These are phyloP conservation scores for Itoplectis maculator DNA, from an alignment of 2,888 invertebrate species.

Conservation along the genomic window DNA sequence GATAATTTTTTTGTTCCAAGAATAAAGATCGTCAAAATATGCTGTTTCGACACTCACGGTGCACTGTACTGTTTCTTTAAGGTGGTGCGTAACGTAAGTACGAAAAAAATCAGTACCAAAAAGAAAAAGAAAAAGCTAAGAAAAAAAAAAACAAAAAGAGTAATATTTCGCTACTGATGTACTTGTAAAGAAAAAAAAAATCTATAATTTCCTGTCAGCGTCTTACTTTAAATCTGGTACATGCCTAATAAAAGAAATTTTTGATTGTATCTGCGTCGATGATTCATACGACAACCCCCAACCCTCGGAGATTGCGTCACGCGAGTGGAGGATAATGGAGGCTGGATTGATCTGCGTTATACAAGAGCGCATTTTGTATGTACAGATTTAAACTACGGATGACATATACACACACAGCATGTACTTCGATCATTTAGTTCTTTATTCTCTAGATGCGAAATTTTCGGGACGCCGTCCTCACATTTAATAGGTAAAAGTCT, in stretches of 20 bases:
- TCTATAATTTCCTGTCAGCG: constrained; percentile 78
- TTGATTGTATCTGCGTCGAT: constrained; percentile 65
- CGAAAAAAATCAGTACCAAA: constrained; percentile 73
- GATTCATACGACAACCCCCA: constrained; percentile 31
- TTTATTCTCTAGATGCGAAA: constrained; percentile 71
- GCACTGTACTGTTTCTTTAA: constrained; percentile 75
- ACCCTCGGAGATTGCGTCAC: constrained; percentile 25
- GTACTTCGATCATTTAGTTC: constrained; percentile 68
- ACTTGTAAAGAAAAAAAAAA: constrained; percentile 74
- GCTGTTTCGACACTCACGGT: constrained; percentile 73
- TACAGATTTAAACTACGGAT: constrained; percentile 19
- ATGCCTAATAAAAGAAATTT: constrained; percentile 82
- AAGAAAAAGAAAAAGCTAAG: constrained; percentile 64
- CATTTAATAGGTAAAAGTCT: constrained; percentile 65
- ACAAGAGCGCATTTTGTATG: constrained; percentile 17
- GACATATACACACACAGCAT: constrained; percentile 40
- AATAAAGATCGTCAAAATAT: constrained; percentile 68
- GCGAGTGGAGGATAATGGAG: constrained; percentile 37
- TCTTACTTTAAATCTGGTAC: constrained; percentile 82
- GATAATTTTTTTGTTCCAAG: constrained; percentile 55
- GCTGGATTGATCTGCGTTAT: neutral
- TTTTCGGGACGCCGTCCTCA: constrained; percentile 64
- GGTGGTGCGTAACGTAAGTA: constrained; percentile 77
- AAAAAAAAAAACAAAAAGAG: constrained; percentile 61
- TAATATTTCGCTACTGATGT: constrained; percentile 73